Percentiles rank a stretch among this genome's conserved stretches.
phyloP scores from a whole-genome alignment of 2,113 vertebrate genomes.

The Cyprinodon brontotheroides region DNA sequence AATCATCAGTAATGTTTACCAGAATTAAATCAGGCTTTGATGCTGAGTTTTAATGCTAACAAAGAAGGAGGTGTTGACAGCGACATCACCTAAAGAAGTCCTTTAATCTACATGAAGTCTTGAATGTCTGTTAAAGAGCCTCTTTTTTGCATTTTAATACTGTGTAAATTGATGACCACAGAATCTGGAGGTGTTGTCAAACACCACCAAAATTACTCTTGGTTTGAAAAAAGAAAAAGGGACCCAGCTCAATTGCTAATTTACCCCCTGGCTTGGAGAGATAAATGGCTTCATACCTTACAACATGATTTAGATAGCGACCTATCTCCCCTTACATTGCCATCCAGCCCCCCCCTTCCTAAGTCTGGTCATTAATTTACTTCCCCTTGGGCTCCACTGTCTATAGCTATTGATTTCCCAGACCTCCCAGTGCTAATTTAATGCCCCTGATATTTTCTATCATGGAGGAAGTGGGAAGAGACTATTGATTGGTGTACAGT shows the following conservation, averaged over 20 bases:
- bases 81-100: background rate
- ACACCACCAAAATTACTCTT: conserved; percentile 4
- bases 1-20: background rate
- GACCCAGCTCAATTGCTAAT: conserved; percentile 16
- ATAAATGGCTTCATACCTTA: conserved; percentile 26
- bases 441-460: conserved; percentile 68
- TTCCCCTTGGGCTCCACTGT: conserved; percentile 61
- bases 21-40: background rate
- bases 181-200: conserved; percentile 13
- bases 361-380: conserved; percentile 68
- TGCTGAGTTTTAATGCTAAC: background rate
- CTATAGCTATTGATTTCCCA: conserved; percentile 80
- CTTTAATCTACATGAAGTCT: background rate
- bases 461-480: conserved; percentile 52
- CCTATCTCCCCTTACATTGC: conserved; percentile 21
- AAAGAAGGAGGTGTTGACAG: background rate
- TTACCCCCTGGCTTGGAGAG: conserved; percentile 28
- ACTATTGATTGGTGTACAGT: conserved; percentile 67
- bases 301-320: conserved; percentile 43
- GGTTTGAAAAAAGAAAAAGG: conserved; percentile 3
- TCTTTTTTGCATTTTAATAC: background rate
- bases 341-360: conserved; percentile 33
- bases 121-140: background rate
- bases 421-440: conserved; percentile 76
- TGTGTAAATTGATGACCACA: conserved; percentile 6